Evolutionary conservation across 2,797 vertebrate genomes (phyloP), one percentile per base, ranked within the genome.

Genomic region (Falco peregrinus): DNA sequence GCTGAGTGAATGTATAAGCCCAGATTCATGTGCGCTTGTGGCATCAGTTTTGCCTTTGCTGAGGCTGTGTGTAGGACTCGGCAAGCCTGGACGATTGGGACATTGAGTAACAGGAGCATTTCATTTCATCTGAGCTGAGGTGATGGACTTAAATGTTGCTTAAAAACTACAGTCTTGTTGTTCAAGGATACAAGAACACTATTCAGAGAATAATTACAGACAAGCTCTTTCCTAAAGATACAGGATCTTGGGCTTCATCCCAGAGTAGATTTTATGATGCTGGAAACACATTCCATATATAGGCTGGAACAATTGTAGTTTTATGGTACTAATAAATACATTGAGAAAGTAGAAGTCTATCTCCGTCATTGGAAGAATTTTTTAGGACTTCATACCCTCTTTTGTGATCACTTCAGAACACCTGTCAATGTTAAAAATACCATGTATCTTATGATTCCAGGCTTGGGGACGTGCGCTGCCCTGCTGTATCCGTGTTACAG

Each of bases 401-500:
- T 79, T 48, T 54, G 13, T 5, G 35, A 64, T 64, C 18, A 14
- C 39, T 79, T 74, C 26, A n/a, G 26, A 79, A 33, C 25, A 14
- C 48, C 13, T 28, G 31, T 31, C 26, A 41, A 21, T 48, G 33
- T 54, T 35, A 39, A 47, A 79, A 67, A n/a, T 26, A 39, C 28
- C 9, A 8, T 33, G 18, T 39, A 5, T 60, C 54, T 89, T 53
- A 21, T 41, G 45, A 19, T 11, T 79, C 5, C 94, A 99, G 99
- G 96, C 98, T 28, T 71, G 94, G 1, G 95, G 91, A 82, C n/a
- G 73, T 39, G 54, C 47, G 5, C 50, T 93, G 13, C 93, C 39
- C 98, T 99, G 92, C 98, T 98, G 64, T 98, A 98, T 35, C 98
- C 8, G 98, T 98, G 65, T 31, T 35, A 13, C 98, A 98, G 88